Base-by-base conservation (phyloP, 2,888 invertebrate species). In the Leptinotarsa tumamoca region DNA sequence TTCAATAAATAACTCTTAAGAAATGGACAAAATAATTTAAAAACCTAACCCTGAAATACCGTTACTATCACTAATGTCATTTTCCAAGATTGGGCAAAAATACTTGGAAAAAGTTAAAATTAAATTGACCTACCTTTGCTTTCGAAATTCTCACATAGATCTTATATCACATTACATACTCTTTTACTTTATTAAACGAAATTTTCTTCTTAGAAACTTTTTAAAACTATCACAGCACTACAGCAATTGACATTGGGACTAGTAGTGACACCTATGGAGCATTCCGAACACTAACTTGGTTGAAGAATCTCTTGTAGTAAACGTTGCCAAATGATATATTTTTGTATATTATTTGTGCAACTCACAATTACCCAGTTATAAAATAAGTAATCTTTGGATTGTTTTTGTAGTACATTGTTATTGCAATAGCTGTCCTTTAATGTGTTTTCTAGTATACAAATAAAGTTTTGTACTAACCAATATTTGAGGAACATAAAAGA, bases 261-360 rank as follows among this genome's bases (percentile, higher is more conserved):
- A 10, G 10, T 63, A n/a, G 43, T 13, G 63, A 33, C 63, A 63
- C n/a, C 63, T 63, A n/a, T 63, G 7, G 43, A n/a, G 3, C 13
- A n/a, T 15, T 63, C 5, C 4, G 5, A 13, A 7, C 7, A 63
- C 33, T 18, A 63, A 63, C 17, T 18, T 2, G 43, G 43, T 43
- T 13, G 5, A 17, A 63, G 7, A 1, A 63, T 15, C 33, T 27
- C 43, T 2, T 10, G 10, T n/a, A 2, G 14, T 14, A 21, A 15
- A 63, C n/a, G 63, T 43, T 63, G 63, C 63, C 63, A 63, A 63
- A n/a, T 63, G 14, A 33, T 27, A 17, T 17, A 71, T 66, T 67
- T 43, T 43, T 10, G 0, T 43, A 10, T 10, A 43, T 43, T 43
- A 43, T 13, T 43, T 13, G 43, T 43, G 10, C 43, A 43, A 43